Evolutionary conservation across 2,113 vertebrate genomes (phyloP), one percentile per base, ranked within the genome.

Genomic region (Salvelinus fontinalis): DNA sequence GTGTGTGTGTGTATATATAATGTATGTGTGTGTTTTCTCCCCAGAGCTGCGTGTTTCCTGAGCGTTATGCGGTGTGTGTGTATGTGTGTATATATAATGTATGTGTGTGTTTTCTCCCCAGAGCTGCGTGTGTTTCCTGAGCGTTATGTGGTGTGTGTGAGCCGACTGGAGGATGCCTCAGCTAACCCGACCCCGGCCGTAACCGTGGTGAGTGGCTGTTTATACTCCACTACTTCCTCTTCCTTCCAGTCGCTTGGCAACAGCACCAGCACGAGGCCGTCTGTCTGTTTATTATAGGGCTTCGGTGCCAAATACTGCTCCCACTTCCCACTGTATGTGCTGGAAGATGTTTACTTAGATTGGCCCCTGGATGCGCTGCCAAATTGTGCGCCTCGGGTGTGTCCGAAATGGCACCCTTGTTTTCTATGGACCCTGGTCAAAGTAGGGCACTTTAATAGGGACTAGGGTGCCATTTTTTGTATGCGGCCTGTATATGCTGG

Each of bases 71-170:
- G 4, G 48, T 49, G 8, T 49, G 9, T 49, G 48, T 14, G 48
- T 49, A 12, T 49, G 49, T 51, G 13, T 39, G 7, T 51, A 2
- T 51, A 0, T 51, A 12, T 51, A 51, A 16, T 51, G 13, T 51
- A 4, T 51, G 49, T 1, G 51, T 54, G 14, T 54, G 51, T 5
- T 82, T 73, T 67, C 75, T 75, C 75, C 80, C 74, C 83, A 99
- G 97, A 95, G 12, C 89, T 98, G 74, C 90, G 90, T 84, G 87
- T 98, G 79, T 98, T 97, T 91, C 97, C 97, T 60, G 96, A 98
- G 49, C 95, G 93, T 81, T 95, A 95, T 84, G 93, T 97, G 16
- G 95, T 98, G 87, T 97, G 93, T 90, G 93, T 95, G 89, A 95
- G 91, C 91, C 92, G 92, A 81, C 92, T 92, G 75, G 92, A 94